A percentile compares a stretch with the other conserved stretches of the same genome.
Evolutionary conservation across 2,888 invertebrate species (phyloP).

Genomic region (Cosmia pyralina): DNA sequence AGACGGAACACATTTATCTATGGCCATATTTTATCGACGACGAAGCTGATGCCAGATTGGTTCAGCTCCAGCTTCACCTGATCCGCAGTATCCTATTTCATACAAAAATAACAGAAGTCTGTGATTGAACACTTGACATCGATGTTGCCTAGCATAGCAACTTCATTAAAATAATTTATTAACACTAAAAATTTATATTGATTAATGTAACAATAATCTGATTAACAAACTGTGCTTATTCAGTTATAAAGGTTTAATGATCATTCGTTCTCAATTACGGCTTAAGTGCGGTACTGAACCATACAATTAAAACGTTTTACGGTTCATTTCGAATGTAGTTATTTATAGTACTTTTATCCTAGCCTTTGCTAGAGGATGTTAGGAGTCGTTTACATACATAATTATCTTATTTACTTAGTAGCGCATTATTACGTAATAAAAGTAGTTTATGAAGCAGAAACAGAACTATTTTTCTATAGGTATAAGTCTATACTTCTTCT

Average conservation of each 20-base stretch:
- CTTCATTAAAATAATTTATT: neutral
- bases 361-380: neutral
- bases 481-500: neutral
- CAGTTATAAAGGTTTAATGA: constrained; percentile 26
- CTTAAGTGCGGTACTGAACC: constrained; percentile 35
- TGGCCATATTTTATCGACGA: no score
- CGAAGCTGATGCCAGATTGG: no score
- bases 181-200: constrained; percentile 1
- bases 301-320: constrained; percentile 31
- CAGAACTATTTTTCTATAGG: neutral
- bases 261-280: constrained; percentile 17
- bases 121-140: neutral
- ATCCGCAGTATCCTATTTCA: neutral
- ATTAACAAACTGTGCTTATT: constrained; percentile 22
- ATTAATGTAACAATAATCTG: constrained; percentile 32
- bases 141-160: neutral
- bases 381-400: constrained; percentile 9
- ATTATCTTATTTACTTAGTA: neutral
- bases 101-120: neutral
- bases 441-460: neutral
- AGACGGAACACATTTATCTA: no score
- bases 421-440: neutral
- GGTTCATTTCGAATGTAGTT: constrained; percentile 14
- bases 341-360: constrained; percentile 11
- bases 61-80: no score